phyloP scores from a whole-genome alignment of 2,797 vertebrate species.

The Micromesistius poutassou region DNA sequence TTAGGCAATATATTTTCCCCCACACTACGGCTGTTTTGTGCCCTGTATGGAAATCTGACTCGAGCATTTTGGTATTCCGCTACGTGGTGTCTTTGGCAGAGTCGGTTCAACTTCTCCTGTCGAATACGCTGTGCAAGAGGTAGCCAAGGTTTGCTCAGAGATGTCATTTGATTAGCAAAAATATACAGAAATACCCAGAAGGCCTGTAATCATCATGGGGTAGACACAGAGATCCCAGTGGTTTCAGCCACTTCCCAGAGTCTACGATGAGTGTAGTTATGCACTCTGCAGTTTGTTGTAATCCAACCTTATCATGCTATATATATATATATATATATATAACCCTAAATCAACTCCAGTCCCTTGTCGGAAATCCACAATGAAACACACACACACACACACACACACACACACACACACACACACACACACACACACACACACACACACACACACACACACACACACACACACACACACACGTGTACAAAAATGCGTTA shows the following conservation, averaged over 20 bases:
- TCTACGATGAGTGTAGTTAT: neutral
- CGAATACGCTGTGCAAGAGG: neutral
- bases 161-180: conserved; percentile 1
- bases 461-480: neutral
- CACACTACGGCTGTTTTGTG: neutral
- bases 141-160: neutral
- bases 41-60: neutral
- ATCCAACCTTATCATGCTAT: neutral
- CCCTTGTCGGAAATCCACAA: neutral
- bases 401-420: neutral
- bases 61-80: neutral
- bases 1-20: neutral
- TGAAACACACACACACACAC: too few species aligned
- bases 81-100: neutral
- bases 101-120: neutral
- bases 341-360: neutral
- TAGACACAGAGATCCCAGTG: neutral
- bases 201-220: neutral
- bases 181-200: neutral
- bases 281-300: neutral
- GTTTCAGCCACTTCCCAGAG: neutral
- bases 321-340: neutral
- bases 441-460: neutral
- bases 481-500: too few species aligned
- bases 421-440: neutral